Conservation (phyloP, 2,113 vertebrate species). For the Scophthalmus maximus region DNA sequence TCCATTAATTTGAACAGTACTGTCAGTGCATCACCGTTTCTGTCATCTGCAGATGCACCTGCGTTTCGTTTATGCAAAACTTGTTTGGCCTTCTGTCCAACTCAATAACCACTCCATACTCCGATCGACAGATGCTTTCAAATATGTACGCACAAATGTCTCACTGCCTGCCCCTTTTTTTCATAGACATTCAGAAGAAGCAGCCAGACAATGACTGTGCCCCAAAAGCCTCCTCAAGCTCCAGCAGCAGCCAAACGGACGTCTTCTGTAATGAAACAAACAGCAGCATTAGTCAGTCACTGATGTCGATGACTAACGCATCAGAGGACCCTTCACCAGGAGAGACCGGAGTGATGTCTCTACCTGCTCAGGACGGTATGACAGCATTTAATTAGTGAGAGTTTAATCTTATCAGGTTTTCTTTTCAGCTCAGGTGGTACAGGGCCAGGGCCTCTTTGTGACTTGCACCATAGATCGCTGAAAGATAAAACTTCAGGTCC, state of each 20-base stretch:
- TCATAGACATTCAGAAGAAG: slow-evolving; percentile 94
- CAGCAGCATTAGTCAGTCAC: slow-evolving; percentile 91
- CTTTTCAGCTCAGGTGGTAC: background rate
- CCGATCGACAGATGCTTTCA: background rate
- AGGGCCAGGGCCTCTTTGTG: background rate
- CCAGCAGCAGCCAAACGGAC: slow-evolving; percentile 94
- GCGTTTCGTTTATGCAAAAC: background rate
- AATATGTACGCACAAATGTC: background rate
- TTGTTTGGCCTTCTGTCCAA: background rate
- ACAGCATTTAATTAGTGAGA: background rate
- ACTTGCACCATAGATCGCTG: background rate
- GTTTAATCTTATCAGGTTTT: background rate
- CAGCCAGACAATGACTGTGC: slow-evolving; percentile 92
- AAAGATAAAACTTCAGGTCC: background rate
- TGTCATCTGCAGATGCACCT: background rate
- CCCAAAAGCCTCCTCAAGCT: slow-evolving; percentile 91
- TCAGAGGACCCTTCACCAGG: slow-evolving; percentile 88
- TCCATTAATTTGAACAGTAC: background rate
- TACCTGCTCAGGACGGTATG: slow-evolving; percentile 92
- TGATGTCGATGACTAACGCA: slow-evolving; percentile 86
- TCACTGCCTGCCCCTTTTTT: slow-evolving; percentile 18
- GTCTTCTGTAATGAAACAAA: slow-evolving; percentile 93
- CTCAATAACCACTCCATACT: background rate
- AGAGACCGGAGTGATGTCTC: slow-evolving; percentile 89
- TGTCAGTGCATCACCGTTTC: background rate